phyloP scores from a whole-genome alignment of 2,113 vertebrate species.

The Cardinalis cardinalis region DNA sequence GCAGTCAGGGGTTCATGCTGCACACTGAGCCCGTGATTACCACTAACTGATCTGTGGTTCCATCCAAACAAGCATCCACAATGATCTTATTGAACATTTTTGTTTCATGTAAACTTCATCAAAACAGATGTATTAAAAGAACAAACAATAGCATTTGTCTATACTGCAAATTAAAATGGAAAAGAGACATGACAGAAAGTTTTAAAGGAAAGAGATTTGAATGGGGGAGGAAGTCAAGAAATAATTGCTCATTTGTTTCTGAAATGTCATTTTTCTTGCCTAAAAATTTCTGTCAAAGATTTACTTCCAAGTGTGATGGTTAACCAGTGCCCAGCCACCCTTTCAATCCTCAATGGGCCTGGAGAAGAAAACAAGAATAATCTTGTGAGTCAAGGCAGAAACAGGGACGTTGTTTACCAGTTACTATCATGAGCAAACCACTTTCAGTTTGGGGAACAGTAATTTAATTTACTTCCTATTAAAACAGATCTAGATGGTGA shows the following conservation, averaged over 20 bases:
- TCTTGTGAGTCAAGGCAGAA: background rate
- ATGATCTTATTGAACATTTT: background rate
- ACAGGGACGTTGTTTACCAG: background rate
- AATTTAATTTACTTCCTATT: background rate
- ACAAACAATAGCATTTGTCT: background rate
- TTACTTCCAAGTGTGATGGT: background rate
- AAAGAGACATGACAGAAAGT: background rate
- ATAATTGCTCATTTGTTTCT: background rate
- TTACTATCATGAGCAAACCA: background rate
- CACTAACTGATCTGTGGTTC: background rate
- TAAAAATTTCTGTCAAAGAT: background rate
- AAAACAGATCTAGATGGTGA: background rate
- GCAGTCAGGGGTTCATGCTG: background rate
- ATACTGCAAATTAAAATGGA: background rate
- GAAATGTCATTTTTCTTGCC: background rate
- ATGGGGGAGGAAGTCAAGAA: background rate
- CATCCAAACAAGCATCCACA: background rate
- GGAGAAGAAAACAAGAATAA: background rate
- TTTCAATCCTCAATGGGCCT: background rate
- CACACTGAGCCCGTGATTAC: background rate
- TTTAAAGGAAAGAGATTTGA: background rate
- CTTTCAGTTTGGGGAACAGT: background rate
- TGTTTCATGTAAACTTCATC: background rate
- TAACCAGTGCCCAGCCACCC: accelerated
- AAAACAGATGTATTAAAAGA: background rate